These are phyloP conservation scores for Rhabdomys dilectus DNA, from an alignment of 2,113 vertebrate species.

Conservation along the genomic window DNA sequence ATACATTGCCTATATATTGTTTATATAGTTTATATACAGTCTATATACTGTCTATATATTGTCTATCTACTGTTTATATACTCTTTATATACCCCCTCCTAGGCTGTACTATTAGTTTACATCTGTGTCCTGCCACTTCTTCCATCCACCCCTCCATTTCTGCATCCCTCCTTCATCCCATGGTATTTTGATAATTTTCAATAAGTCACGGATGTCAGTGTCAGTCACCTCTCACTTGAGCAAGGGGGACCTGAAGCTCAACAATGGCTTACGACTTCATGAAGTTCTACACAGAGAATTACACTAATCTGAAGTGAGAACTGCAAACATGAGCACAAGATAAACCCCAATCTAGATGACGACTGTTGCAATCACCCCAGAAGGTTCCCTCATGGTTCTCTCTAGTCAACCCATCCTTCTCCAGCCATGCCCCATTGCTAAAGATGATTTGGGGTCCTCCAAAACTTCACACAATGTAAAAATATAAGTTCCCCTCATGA, in stretches of 20 bases:
- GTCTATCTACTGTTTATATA: too few relatives aligned
- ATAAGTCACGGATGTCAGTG: not conserved
- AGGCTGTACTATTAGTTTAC: not conserved
- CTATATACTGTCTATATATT: too few relatives aligned
- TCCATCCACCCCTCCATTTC: not conserved
- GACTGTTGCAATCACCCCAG: not conserved
- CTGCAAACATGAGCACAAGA: not conserved
- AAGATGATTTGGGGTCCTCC: not conserved
- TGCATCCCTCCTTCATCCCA: not conserved
- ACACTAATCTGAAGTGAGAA: not conserved
- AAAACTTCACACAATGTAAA: not conserved
- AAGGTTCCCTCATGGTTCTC: not conserved
- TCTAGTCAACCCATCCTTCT: not conserved
- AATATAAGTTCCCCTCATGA: not conserved
- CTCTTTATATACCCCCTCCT: not conserved
- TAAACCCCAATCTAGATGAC: not conserved
- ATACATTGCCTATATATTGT: too few relatives aligned
- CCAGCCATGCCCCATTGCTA: too few relatives aligned
- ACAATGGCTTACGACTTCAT: not conserved
- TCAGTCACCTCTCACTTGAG: not conserved
- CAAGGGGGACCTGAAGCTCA: not conserved
- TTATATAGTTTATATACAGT: too few relatives aligned
- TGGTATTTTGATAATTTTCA: not conserved
- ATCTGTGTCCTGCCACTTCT: not conserved
- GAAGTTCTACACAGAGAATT: not conserved